Evolutionary conservation across 2,113 vertebrate species (phyloP).

Genomic region (Cyprinus carpio): DNA sequence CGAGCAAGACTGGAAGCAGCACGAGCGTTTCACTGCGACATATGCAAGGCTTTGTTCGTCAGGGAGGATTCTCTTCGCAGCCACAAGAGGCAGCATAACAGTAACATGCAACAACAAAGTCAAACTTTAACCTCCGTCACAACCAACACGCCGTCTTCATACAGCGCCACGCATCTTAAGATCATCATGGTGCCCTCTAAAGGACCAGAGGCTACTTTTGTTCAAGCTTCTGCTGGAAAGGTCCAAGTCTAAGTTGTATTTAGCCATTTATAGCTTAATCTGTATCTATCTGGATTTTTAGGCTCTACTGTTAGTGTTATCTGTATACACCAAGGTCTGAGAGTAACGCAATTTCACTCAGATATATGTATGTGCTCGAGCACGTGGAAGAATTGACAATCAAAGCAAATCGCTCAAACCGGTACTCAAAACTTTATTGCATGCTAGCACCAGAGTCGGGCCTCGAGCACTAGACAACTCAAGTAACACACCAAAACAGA

Average conservation of each 20-base stretch:
- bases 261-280: too few species aligned
- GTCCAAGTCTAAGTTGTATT: too few species aligned
- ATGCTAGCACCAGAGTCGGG: constrained; percentile 76
- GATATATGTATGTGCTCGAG: too few species aligned
- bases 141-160: constrained; percentile 65
- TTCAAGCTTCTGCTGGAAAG: constrained; percentile 67
- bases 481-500: too few species aligned
- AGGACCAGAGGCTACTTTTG: constrained; percentile 68
- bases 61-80: constrained; percentile 93
- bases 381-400: too few species aligned
- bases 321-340: too few species aligned
- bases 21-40: constrained; percentile 86
- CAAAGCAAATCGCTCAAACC: too few species aligned
- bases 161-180: constrained; percentile 81
- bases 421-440: too few species aligned
- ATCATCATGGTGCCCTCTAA: constrained; percentile 86
- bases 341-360: too few species aligned
- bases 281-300: too few species aligned
- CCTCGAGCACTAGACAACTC: constrained; percentile 71
- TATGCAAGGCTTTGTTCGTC: constrained; percentile 89
- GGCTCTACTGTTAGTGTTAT: too few species aligned
- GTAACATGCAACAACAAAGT: constrained; percentile 63
- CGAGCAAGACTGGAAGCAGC: constrained; percentile 87
- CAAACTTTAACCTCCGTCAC: constrained; percentile 34
- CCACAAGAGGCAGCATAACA: constrained; percentile 88